Percentiles rank a stretch among this genome's conserved stretches.
These are phyloP conservation scores for Stenurella melanura DNA, from an alignment of 2,888 invertebrate species.

Conservation along the genomic window DNA sequence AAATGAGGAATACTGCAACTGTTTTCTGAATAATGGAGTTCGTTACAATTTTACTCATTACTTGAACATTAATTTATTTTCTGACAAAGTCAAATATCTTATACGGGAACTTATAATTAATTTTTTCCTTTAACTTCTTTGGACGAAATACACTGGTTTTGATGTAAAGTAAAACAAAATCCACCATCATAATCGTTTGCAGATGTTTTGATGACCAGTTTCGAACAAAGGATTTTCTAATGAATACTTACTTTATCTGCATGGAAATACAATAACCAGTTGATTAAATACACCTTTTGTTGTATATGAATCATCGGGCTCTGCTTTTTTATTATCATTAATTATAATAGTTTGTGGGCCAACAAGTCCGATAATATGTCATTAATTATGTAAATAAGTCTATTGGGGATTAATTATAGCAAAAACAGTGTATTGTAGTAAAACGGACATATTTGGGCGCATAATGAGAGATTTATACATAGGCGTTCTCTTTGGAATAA, in stretches of 20 bases:
- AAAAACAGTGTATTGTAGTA: background rate
- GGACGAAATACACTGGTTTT: background rate
- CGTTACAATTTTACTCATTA: slow-evolving; percentile 10
- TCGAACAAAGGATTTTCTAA: background rate
- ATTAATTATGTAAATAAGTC: slow-evolving; percentile 2
- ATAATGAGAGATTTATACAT: too few species aligned
- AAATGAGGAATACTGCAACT: slow-evolving; percentile 30
- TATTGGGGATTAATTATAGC: background rate
- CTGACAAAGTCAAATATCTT: background rate
- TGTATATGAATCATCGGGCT: background rate
- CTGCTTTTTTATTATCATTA: background rate
- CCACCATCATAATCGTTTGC: background rate
- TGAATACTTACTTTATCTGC: background rate
- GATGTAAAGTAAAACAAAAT: background rate
- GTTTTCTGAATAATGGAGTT: slow-evolving; percentile 9
- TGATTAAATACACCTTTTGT: background rate
- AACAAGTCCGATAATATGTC: background rate
- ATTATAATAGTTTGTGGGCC: background rate
- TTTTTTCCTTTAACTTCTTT: slow-evolving; percentile 7
- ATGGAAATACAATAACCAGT: background rate
- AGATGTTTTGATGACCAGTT: background rate
- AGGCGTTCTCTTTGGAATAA: background rate
- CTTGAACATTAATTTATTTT: background rate
- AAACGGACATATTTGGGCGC: background rate
- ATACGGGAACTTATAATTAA: slow-evolving; percentile 16